phyloP scores from a whole-genome alignment of 2,888 invertebrate species.

The Machimus rusticus region DNA sequence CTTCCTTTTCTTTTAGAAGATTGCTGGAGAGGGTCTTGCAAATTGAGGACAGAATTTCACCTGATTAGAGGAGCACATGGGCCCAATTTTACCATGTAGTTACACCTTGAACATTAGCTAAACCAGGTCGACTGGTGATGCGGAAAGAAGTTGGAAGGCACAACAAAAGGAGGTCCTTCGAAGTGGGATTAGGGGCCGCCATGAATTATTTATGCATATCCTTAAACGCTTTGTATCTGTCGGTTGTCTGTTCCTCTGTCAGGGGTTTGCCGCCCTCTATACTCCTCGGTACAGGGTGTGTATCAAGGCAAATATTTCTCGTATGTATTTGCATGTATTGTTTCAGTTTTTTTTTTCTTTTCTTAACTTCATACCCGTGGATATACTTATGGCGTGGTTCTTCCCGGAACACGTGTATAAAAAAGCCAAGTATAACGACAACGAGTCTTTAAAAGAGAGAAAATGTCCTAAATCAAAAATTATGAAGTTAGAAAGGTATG shows the following conservation, averaged over 20 bases:
- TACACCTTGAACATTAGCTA: slow-evolving; percentile 12
- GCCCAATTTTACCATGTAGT: slow-evolving; percentile 2
- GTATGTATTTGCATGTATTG: background rate
- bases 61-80: slow-evolving; percentile 20
- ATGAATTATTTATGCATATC: slow-evolving; percentile 29
- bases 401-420: background rate
- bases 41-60: background rate
- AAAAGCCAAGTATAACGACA: background rate
- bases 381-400: background rate
- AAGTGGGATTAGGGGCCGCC: slow-evolving; percentile 9
- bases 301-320: background rate
- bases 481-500: background rate
- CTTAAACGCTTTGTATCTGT: slow-evolving; percentile 25
- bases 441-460: background rate
- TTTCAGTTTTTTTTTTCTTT: background rate
- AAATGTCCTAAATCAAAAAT: background rate
- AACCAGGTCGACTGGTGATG: background rate
- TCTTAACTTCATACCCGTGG: background rate
- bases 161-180: background rate
- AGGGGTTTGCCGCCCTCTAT: background rate
- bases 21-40: background rate
- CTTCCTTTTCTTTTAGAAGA: background rate
- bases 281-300: background rate
- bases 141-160: background rate
- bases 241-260: background rate